Conservation (phyloP, 1,140 invertebrate genomes). For the Drosophila simulans region DNA sequence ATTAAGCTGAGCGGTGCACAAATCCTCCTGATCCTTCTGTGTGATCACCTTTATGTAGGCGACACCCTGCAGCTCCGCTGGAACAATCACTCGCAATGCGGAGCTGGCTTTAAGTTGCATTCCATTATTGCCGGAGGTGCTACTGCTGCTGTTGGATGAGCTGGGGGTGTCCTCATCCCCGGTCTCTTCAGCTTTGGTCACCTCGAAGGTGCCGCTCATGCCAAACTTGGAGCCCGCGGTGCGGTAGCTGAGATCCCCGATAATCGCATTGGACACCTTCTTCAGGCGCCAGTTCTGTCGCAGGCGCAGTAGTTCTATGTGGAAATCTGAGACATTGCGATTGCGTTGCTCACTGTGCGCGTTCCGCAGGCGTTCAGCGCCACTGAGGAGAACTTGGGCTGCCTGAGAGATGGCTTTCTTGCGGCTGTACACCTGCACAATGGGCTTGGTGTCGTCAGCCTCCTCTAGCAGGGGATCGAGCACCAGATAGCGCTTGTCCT, state of each 20-base stretch:
- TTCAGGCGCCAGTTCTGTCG: conserved; percentile 97
- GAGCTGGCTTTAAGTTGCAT: conserved; percentile 87
- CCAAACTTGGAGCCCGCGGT: conserved; percentile 96
- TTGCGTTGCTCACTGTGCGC: conserved; percentile 91
- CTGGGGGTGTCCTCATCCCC: conserved; percentile 90
- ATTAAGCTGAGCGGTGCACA: conserved; percentile 91
- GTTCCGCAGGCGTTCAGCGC: conserved; percentile 93
- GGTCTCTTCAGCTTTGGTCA: conserved; percentile 96
- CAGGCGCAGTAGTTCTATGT: conserved; percentile 94
- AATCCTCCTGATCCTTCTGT: conserved; percentile 95
- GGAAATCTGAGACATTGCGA: conserved; percentile 94
- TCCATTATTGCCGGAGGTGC: conserved; percentile 59
- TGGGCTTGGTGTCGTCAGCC: conserved; percentile 91
- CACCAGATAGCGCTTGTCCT: conserved; percentile 97
- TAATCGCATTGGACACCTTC: conserved; percentile 97
- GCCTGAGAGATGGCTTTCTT: conserved; percentile 96
- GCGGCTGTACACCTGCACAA: conserved; percentile 95
- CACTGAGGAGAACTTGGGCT: conserved; percentile 91
- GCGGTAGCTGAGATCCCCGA: conserved; percentile 97
- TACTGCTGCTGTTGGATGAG: conserved; percentile 66
- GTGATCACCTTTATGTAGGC: conserved; percentile 98
- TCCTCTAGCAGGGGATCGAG: conserved; percentile 96
- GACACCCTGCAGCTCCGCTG: conserved; percentile 96
- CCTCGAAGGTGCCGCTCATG: conserved; percentile 98
- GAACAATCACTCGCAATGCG: conserved; percentile 95